Evolutionary conservation across 2,797 vertebrate genomes (phyloP).

Genomic region (Crotalus adamanteus): DNA sequence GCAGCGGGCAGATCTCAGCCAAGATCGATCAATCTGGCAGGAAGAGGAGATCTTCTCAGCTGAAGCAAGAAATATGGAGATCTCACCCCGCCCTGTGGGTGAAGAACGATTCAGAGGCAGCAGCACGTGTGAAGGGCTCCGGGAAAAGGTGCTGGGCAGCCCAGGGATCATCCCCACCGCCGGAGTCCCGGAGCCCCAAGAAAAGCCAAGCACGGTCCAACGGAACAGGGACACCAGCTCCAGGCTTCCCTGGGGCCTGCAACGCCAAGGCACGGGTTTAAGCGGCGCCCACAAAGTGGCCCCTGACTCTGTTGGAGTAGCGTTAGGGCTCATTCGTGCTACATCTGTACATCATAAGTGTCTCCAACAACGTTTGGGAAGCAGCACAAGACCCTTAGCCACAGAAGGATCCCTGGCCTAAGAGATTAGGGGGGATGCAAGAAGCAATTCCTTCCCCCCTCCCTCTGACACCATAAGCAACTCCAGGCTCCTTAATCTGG

Average conservation of each 20-base stretch:
- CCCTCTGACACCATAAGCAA: not conserved
- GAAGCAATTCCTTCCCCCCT: rapidly evolving
- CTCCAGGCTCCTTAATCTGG: not conserved
- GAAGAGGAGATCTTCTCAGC: not conserved
- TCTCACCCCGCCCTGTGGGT: not conserved
- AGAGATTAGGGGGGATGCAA: too few relatives aligned
- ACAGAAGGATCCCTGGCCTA: not conserved
- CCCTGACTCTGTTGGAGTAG: rapidly evolving
- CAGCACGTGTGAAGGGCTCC: not conserved
- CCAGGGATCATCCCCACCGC: not conserved
- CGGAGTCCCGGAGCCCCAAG: not conserved
- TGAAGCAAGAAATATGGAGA: not conserved
- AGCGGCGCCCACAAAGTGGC: too few relatives aligned
- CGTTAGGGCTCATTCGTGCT: not conserved
- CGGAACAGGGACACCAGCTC: not conserved
- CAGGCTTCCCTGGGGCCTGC: not conserved
- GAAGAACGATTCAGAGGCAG: not conserved
- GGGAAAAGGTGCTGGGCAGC: not conserved
- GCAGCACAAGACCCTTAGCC: not conserved
- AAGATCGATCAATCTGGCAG: rapidly evolving
- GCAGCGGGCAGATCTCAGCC: not conserved
- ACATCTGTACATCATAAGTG: not conserved
- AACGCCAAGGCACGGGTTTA: not conserved
- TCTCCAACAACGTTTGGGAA: not conserved
- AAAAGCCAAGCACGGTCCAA: not conserved